These are phyloP conservation scores for Pseudomyrmex sp. DNA, from an alignment of 1,140 invertebrate genomes.

Conservation along the genomic window DNA sequence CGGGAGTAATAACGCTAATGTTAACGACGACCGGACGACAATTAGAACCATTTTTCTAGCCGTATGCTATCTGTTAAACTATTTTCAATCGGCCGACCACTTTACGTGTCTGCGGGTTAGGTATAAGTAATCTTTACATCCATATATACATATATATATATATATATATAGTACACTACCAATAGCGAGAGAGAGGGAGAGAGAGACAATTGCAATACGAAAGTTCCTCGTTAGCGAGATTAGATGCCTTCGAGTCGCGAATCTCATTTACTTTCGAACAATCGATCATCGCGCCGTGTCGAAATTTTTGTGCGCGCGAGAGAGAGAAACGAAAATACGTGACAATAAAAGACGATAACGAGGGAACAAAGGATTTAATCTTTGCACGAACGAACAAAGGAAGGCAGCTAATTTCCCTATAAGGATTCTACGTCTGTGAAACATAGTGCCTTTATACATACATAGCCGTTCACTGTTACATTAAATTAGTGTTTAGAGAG, in stretches of 20 bases:
- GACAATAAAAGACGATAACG: conserved; percentile 5
- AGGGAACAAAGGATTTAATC: background rate
- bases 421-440: conserved; percentile 70
- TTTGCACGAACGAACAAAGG: conserved; percentile 14
- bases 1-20: conserved; percentile 56
- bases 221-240: conserved; percentile 60
- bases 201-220: conserved; percentile 58
- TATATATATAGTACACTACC: background rate
- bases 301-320: background rate
- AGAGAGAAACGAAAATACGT: background rate
- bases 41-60: conserved; percentile 53
- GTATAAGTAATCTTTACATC: conserved; percentile 44
- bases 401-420: conserved; percentile 59
- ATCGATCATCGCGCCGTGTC: background rate
- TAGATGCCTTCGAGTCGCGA: conserved; percentile 46
- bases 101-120: conserved; percentile 37
- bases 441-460: conserved; percentile 76
- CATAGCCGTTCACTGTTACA: conserved; percentile 71
- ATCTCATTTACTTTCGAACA: conserved; percentile 13
- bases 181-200: too few relatives aligned
- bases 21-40: conserved; percentile 47
- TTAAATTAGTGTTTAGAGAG: conserved; percentile 65
- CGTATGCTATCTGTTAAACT: conserved; percentile 41
- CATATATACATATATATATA: background rate
- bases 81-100: conserved; percentile 36